phyloP scores from a whole-genome alignment of 2,888 invertebrate species.

The Lissonota sp. region DNA sequence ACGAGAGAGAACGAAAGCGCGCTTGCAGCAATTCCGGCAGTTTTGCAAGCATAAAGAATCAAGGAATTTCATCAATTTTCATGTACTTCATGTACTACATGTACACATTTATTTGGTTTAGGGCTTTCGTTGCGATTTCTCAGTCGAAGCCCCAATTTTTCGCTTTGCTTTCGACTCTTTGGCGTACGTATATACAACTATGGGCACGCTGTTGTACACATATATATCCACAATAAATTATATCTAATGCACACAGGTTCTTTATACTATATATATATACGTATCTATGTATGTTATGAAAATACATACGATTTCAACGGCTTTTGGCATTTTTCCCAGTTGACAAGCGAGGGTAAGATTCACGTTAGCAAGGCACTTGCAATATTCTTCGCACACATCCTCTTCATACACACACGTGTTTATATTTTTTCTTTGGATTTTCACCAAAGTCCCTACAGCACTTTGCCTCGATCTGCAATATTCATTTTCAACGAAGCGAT shows the following conservation, averaged over 20 bases:
- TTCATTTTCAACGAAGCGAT: slow-evolving; percentile 17
- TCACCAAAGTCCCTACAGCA: not conserved
- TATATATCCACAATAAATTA: not conserved
- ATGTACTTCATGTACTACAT: not conserved
- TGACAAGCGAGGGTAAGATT: slow-evolving; percentile 32
- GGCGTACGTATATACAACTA: slow-evolving; percentile 14
- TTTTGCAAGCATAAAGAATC: slow-evolving; percentile 42
- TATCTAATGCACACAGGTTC: slow-evolving; percentile 11
- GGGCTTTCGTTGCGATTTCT: slow-evolving; percentile 44
- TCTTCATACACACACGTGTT: not conserved
- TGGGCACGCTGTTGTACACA: not conserved
- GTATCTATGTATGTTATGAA: not conserved
- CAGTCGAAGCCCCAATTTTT: slow-evolving; percentile 16
- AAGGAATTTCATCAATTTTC: slow-evolving; percentile 60
- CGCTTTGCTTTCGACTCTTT: slow-evolving; percentile 11
- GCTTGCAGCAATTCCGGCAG: slow-evolving; percentile 36
- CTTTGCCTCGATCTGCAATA: slow-evolving; percentile 10
- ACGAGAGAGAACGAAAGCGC: not conserved
- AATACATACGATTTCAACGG: slow-evolving; percentile 37
- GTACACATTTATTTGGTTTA: slow-evolving; percentile 29
- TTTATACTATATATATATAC: slow-evolving; percentile 1
- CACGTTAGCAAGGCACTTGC: slow-evolving; percentile 54
- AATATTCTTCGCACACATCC: slow-evolving; percentile 32
- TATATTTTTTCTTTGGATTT: slow-evolving; percentile 6
- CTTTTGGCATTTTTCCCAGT: slow-evolving; percentile 65